These are phyloP conservation scores for Cinclus mexicanus DNA, from an alignment of 2,113 vertebrate genomes.

Conservation along the genomic window DNA sequence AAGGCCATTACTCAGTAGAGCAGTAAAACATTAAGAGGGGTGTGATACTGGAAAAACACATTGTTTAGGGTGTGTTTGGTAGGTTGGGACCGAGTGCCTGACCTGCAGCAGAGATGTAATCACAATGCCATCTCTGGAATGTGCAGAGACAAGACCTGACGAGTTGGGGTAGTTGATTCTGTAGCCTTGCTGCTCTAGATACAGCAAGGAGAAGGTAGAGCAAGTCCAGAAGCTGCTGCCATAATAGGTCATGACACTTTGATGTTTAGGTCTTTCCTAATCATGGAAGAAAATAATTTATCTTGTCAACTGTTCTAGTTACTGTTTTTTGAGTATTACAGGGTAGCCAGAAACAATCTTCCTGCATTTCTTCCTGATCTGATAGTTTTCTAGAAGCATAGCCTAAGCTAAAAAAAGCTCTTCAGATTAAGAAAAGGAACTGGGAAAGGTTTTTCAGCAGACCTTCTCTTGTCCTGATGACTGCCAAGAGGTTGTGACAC, in stretches of 20 bases:
- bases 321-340: neutral
- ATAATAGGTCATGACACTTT: neutral
- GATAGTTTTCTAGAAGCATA: neutral
- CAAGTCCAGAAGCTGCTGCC: neutral
- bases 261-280: constrained; percentile 8
- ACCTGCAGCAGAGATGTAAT: constrained; percentile 19
- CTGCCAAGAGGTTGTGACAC: neutral
- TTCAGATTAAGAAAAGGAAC: neutral
- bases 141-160: constrained; percentile 32
- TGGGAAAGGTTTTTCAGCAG: neutral
- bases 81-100: neutral
- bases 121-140: constrained; percentile 47
- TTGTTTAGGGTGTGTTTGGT: constrained; percentile 44
- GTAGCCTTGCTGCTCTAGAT: neutral
- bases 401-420: neutral
- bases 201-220: neutral
- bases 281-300: neutral
- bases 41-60: constrained; percentile 40
- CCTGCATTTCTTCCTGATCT: neutral
- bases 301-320: constrained; percentile 28
- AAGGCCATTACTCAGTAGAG: neutral
- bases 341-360: neutral
- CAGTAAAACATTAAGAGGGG: neutral
- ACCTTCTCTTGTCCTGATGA: neutral
- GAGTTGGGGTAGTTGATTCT: neutral